These are phyloP conservation scores for Drosophila sechellia DNA, from an alignment of 1,140 invertebrate genomes.

Conservation along the genomic window DNA sequence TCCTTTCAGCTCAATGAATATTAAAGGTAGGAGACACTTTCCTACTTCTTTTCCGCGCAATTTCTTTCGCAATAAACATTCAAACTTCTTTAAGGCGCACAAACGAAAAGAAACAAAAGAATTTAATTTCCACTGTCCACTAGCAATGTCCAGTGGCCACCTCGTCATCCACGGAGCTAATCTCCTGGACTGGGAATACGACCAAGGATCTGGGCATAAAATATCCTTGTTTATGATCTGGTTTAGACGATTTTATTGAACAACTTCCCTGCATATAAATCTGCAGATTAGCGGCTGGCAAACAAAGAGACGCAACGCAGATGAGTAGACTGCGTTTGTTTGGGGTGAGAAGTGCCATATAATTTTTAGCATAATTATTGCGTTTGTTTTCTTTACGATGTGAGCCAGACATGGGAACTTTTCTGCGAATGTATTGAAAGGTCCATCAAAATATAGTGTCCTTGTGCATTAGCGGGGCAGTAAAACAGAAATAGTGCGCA, in stretches of 20 bases:
- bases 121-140: constrained; percentile 19
- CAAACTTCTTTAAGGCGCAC: constrained; percentile 42
- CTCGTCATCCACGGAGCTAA: constrained; percentile 33
- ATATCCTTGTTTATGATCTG: constrained; percentile 83
- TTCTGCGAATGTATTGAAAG: constrained; percentile 33
- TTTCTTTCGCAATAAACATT: constrained; percentile 48
- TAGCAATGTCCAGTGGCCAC: constrained; percentile 45
- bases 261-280: constrained; percentile 84
- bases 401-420: constrained; percentile 43
- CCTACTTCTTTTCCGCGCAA: constrained; percentile 42
- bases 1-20: too few relatives aligned
- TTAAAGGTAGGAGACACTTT: not conserved
- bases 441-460: constrained; percentile 30
- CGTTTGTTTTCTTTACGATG: constrained; percentile 76
- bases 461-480: constrained; percentile 47
- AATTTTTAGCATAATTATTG: constrained; percentile 83
- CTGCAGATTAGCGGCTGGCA: constrained; percentile 74
- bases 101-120: constrained; percentile 28
- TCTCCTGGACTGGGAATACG: constrained; percentile 61
- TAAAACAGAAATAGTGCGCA: constrained; percentile 57
- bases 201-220: constrained; percentile 62
- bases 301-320: constrained; percentile 30
- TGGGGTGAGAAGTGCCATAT: constrained; percentile 80
- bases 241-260: constrained; percentile 84
- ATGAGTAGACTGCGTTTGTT: constrained; percentile 14